Conservation (phyloP, 2,888 invertebrate genomes). For the Lutraria lutraria region DNA sequence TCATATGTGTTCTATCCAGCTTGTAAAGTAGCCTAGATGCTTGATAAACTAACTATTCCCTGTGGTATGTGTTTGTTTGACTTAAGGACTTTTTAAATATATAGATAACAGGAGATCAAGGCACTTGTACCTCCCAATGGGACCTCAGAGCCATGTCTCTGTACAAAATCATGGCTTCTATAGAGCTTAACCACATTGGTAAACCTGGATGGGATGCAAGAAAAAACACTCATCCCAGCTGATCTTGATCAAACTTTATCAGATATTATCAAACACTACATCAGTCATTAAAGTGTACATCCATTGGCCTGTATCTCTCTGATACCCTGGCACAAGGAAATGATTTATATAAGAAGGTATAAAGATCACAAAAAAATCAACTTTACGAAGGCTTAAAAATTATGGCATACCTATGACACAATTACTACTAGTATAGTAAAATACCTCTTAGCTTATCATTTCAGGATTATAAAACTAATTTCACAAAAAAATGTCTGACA, state of each 20-base stretch:
- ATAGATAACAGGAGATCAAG: neutral
- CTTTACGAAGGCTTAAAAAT: neutral
- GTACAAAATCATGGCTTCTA: neutral
- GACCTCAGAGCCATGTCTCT: neutral
- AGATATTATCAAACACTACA: neutral
- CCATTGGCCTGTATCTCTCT: neutral
- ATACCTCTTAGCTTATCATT: neutral
- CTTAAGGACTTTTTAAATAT: neutral
- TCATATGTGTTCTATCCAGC: too few species aligned
- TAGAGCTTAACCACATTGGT: neutral
- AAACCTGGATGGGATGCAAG: neutral
- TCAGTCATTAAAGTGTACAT: neutral
- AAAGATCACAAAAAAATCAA: neutral
- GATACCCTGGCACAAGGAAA: neutral
- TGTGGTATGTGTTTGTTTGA: neutral
- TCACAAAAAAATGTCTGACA: neutral
- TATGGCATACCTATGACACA: neutral
- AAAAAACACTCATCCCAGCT: neutral
- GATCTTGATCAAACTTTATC: neutral
- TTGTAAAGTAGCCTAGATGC: too few species aligned
- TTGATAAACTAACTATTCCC: too few species aligned
- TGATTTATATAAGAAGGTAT: slow-evolving; percentile 6
- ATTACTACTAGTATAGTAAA: neutral
- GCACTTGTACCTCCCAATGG: slow-evolving; percentile 10
- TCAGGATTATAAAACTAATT: neutral